Conservation (phyloP, 1,140 invertebrate genomes). For the Melitaea cinxia region DNA sequence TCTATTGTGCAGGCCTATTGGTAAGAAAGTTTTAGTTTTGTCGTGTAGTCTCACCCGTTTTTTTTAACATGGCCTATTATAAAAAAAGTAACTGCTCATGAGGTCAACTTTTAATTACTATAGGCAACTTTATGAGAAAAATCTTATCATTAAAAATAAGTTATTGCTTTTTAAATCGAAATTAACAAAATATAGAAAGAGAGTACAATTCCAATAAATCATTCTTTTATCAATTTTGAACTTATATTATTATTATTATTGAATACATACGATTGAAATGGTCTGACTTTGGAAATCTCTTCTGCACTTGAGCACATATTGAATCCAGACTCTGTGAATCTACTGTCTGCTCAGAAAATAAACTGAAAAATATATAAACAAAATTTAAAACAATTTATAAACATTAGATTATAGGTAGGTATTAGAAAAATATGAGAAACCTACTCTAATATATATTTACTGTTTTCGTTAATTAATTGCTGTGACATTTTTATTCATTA, state of each 20-base stretch:
- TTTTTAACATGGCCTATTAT: no score
- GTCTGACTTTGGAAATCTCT: constrained; percentile 88
- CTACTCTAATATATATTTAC: constrained; percentile 77
- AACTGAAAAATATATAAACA: constrained; percentile 59
- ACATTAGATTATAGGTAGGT: constrained; percentile 24
- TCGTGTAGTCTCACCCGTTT: no score
- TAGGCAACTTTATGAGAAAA: no score
- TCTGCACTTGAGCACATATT: constrained; percentile 85
- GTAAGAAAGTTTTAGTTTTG: no score
- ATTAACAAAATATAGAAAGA: no score
- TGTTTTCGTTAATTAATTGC: constrained; percentile 71
- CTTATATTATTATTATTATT: constrained; percentile 2
- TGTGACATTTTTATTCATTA: constrained; percentile 60
- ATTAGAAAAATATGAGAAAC: constrained; percentile 33
- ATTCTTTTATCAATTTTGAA: neutral
- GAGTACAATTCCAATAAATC: no score
- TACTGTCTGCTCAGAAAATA: constrained; percentile 80
- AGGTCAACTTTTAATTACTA: no score
- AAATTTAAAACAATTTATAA: constrained; percentile 23
- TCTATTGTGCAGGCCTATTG: no score
- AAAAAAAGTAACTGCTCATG: no score
- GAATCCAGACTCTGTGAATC: constrained; percentile 77
- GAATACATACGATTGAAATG: constrained; percentile 86
- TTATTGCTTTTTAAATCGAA: no score
- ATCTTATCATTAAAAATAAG: no score